phyloP scores from a whole-genome alignment of 2,797 vertebrate species.

The Picus viridis region DNA sequence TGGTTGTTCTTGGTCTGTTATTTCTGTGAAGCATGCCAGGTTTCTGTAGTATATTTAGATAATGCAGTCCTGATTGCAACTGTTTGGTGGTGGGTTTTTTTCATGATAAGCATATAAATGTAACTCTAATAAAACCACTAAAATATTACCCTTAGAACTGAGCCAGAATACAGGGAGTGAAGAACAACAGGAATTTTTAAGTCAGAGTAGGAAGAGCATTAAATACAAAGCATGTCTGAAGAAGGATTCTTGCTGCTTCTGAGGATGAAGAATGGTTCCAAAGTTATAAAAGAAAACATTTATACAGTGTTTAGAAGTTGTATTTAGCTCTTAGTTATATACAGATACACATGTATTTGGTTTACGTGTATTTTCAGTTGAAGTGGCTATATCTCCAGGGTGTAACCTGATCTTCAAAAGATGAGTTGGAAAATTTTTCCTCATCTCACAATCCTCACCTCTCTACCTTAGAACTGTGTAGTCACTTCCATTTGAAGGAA shows the following conservation, averaged over 20 bases:
- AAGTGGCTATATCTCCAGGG: not conserved
- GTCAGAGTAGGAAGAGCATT: not conserved
- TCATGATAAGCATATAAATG: not conserved
- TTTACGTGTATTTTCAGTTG: not conserved
- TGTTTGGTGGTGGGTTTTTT: not conserved
- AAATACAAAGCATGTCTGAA: not conserved
- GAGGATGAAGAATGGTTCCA: not conserved
- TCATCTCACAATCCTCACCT: not conserved
- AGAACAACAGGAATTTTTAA: not conserved
- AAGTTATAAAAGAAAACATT: not conserved
- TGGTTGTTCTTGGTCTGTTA: not conserved
- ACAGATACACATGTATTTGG: not conserved
- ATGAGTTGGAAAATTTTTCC: not conserved
- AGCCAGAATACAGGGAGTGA: not conserved
- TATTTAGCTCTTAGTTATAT: not conserved
- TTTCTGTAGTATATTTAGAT: not conserved
- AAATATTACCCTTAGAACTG: not conserved
- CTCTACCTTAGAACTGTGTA: not conserved
- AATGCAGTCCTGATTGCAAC: not conserved
- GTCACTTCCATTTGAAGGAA: not conserved
- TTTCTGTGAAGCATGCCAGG: not conserved
- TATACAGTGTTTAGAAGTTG: not conserved
- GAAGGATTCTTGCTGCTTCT: not conserved
- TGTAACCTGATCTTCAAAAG: not conserved
- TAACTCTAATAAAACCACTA: not conserved